Conservation (phyloP, 2,113 vertebrate species). For the Cyanoderma ruficeps region DNA sequence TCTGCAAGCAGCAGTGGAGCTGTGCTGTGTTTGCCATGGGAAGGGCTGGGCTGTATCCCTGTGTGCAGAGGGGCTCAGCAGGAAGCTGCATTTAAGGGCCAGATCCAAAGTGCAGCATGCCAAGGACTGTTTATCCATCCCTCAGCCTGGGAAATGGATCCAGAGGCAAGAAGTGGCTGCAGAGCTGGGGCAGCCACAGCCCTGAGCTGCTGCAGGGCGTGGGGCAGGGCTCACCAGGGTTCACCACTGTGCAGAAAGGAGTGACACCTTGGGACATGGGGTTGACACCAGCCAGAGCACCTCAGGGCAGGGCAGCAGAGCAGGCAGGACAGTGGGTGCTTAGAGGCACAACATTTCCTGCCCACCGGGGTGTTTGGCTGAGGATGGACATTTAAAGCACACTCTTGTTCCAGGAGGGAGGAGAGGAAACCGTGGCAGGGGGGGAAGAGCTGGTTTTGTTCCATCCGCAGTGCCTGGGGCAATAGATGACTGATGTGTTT, state of each 20-base stretch:
- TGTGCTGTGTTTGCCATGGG: background rate
- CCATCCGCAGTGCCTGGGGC: background rate
- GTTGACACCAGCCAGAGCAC: background rate
- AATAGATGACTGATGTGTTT: background rate
- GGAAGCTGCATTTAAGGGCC: background rate
- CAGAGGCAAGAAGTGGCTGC: background rate
- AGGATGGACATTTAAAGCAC: background rate
- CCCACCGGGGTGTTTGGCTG: background rate
- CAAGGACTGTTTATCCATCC: background rate
- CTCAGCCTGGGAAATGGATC: background rate
- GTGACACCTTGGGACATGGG: background rate
- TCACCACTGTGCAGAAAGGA: background rate
- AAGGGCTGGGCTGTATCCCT: background rate
- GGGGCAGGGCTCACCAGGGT: background rate
- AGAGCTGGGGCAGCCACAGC: background rate
- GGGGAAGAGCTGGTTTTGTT: background rate
- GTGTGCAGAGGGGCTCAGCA: background rate
- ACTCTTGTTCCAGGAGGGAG: background rate
- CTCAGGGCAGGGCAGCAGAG: background rate
- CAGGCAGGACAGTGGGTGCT: background rate
- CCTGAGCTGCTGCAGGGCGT: background rate
- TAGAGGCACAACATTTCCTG: background rate
- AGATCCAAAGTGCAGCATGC: accelerated
- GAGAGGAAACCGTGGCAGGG: background rate
- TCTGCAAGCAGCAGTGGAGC: background rate